Evolutionary conservation across 2,113 vertebrate genomes (phyloP).

Genomic region (Dasypus novemcinctus): DNA sequence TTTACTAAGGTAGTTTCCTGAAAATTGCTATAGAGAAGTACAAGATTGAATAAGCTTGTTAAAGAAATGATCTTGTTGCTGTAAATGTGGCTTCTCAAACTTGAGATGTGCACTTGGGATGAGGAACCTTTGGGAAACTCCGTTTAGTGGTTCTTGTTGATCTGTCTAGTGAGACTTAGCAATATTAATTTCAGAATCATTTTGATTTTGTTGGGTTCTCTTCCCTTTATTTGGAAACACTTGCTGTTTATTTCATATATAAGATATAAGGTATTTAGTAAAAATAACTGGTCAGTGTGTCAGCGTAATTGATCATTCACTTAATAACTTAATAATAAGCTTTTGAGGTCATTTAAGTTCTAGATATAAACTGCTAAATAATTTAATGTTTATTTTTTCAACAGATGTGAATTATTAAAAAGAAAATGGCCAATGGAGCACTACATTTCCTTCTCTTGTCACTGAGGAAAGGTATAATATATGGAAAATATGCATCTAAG

Average conservation of each 20-base stretch:
- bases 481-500: slow-evolving; percentile 79
- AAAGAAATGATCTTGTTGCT: neutral
- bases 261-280: neutral
- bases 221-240: neutral
- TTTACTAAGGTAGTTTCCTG: neutral
- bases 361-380: slow-evolving; percentile 73
- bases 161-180: neutral
- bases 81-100: neutral
- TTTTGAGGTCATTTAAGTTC: slow-evolving; percentile 54
- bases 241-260: slow-evolving; percentile 19
- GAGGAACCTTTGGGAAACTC: neutral
- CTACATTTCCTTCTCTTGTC: slow-evolving; percentile 83
- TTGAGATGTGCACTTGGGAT: neutral
- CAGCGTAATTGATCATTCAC: slow-evolving; percentile 9
- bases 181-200: slow-evolving; percentile 11
- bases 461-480: slow-evolving; percentile 85
- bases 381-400: slow-evolving; percentile 78
- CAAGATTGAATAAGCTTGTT: neutral
- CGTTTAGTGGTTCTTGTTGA: neutral
- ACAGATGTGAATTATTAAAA: slow-evolving; percentile 84
- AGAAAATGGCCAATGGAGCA: slow-evolving; percentile 85
- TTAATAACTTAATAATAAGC: slow-evolving; percentile 59
- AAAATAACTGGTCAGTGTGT: neutral
- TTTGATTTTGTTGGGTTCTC: slow-evolving; percentile 11
- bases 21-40: neutral